Evolutionary conservation across 1,140 invertebrate species (phyloP).

Genomic region (Megalopta genalis): DNA sequence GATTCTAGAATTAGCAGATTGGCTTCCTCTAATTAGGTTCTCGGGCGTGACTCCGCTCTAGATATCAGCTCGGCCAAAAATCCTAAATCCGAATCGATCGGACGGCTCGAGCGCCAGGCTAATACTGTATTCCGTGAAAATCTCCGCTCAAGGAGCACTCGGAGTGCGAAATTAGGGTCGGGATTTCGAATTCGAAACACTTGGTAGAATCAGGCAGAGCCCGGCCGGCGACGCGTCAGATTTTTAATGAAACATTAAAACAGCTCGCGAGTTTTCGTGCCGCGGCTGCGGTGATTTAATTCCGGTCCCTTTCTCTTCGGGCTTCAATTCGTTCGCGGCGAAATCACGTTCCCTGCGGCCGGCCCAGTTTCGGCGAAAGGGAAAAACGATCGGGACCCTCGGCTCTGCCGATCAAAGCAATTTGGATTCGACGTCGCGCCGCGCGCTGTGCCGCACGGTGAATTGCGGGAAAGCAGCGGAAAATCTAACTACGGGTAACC

Average conservation of each 20-base stretch:
- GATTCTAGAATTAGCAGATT: background rate
- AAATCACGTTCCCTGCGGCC: no score
- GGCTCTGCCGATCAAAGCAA: background rate
- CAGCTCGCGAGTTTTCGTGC: no score
- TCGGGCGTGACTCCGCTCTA: background rate
- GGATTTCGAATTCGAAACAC: background rate
- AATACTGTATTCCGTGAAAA: background rate
- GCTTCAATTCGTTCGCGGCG: no score
- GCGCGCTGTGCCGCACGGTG: background rate
- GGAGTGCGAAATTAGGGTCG: background rate
- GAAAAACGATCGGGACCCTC: no score
- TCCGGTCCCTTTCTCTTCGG: no score
- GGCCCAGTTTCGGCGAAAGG: no score
- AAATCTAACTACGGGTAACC: background rate
- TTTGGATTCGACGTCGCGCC: background rate
- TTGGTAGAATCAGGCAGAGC: background rate
- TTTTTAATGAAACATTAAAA: background rate
- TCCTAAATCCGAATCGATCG: background rate
- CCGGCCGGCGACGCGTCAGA: background rate
- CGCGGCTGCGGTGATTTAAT: no score
- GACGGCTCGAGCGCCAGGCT: background rate
- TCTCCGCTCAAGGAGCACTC: background rate
- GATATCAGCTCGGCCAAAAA: background rate
- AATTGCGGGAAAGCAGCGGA: constrained; percentile 1
- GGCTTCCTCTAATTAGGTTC: constrained; percentile 3